Evolutionary conservation across 92 coral and sea anemone species (phyloP).

Genomic region (Epizoanthus rinbou): DNA sequence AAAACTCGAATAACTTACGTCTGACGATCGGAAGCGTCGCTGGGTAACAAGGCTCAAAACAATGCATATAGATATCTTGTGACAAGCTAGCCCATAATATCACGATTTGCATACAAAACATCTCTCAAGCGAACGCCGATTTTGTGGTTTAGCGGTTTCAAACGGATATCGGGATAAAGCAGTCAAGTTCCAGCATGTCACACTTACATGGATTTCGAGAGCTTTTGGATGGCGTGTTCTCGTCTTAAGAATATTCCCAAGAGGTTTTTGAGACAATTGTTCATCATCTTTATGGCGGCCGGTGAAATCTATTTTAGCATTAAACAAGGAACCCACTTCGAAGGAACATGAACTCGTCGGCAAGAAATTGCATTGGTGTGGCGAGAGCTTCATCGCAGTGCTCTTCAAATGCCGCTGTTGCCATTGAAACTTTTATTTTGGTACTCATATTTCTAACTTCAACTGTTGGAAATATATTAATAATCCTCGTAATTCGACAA

Average conservation of each 20-base stretch:
- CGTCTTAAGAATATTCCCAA: not conserved
- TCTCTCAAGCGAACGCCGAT: not conserved
- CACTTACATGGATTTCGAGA: not conserved
- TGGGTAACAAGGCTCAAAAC: conserved; percentile 3
- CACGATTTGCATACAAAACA: conserved; percentile 38
- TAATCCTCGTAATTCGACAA: conserved; percentile 80
- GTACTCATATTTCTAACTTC: conserved; percentile 70
- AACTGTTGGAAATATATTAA: conserved; percentile 75
- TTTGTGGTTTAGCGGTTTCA: too few species aligned
- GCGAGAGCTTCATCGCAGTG: conserved; percentile 8
- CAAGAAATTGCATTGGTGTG: not conserved
- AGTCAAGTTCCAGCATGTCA: not conserved
- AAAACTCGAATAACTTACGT: too few species aligned
- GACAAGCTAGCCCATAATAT: conserved; percentile 4
- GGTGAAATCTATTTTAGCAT: not conserved
- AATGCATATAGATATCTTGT: conserved; percentile 2
- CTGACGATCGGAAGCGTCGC: conserved; percentile 1
- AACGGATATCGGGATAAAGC: not conserved
- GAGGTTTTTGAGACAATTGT: conserved; percentile 15
- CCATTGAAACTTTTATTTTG: conserved; percentile 55
- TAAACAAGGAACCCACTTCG: conserved; percentile 8
- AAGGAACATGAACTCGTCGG: conserved; percentile 39
- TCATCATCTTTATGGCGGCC: conserved; percentile 27
- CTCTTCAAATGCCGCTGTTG: conserved; percentile 30
- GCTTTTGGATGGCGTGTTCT: conserved; percentile 2